These are phyloP conservation scores for Theonella swinhoei DNA, from an alignment of 37 sponge, comb jelly and placozoan genomes.

Conservation along the genomic window DNA sequence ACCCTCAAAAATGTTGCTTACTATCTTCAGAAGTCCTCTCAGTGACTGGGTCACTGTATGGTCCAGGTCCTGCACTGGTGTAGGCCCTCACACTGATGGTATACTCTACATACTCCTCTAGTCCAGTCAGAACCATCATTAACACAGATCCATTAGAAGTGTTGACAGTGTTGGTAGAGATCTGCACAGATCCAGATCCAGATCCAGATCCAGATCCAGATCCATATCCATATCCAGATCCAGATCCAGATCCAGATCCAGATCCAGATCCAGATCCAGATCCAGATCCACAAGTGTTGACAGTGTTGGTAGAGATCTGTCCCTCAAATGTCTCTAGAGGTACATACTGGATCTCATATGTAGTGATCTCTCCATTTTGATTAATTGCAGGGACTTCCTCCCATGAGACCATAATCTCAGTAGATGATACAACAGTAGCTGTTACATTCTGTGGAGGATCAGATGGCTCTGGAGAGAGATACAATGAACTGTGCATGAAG, in stretches of 20 bases:
- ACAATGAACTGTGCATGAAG: background rate
- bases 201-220: too few species aligned
- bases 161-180: background rate
- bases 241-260: too few species aligned
- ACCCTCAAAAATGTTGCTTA: background rate
- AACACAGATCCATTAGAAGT: background rate
- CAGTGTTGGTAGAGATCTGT: background rate
- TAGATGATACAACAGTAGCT: constrained; percentile 4
- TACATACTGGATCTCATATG: constrained; percentile 22
- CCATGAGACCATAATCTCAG: constrained; percentile 16
- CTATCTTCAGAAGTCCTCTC: background rate
- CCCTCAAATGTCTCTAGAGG: background rate
- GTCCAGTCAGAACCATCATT: background rate
- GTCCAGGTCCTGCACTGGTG: constrained; percentile 19
- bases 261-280: too few species aligned
- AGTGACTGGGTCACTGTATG: background rate
- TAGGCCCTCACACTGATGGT: constrained; percentile 21
- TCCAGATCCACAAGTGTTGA: too few species aligned
- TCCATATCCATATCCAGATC: too few species aligned
- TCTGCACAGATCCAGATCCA: too few species aligned
- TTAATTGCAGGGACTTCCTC: constrained; percentile 4
- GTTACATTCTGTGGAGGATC: constrained; percentile 8
- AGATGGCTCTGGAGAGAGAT: constrained; percentile 6
- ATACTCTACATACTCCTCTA: constrained; percentile 20
- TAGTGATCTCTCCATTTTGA: constrained; percentile 35